These are phyloP conservation scores for Cyrtonyx montezumae DNA, from an alignment of 2,113 vertebrate genomes.

Conservation along the genomic window DNA sequence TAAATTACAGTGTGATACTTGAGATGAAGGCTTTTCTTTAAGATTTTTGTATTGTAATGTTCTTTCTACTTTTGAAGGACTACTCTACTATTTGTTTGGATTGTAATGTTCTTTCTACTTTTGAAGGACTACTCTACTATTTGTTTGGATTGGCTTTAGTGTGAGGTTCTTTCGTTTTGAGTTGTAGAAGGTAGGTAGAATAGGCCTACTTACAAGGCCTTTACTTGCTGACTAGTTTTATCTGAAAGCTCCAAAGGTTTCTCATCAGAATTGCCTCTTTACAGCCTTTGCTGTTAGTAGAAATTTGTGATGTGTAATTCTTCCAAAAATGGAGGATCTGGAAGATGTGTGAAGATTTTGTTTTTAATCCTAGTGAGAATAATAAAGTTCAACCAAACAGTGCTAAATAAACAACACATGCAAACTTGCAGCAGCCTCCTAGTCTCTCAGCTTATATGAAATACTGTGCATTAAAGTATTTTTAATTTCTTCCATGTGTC, in stretches of 20 bases:
- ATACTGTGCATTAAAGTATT: neutral
- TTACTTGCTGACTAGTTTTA: neutral
- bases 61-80: neutral
- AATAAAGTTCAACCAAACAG: neutral
- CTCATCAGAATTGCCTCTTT: neutral
- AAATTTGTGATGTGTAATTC: neutral
- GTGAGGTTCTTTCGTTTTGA: neutral
- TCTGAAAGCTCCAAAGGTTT: neutral
- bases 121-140: too few species aligned
- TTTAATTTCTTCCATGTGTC: fast-evolving
- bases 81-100: neutral
- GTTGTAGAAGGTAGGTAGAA: neutral
- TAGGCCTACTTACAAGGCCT: neutral
- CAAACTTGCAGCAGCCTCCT: neutral
- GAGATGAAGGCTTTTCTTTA: neutral
- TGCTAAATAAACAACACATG: neutral
- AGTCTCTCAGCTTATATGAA: neutral
- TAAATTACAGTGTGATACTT: neutral
- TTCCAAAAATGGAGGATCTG: neutral
- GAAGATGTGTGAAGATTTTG: neutral
- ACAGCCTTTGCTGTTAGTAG: neutral
- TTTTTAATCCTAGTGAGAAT: neutral
- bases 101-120: neutral
- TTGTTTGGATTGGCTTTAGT: neutral
- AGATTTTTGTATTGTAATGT: neutral